Percentiles rank a stretch among this genome's conserved stretches.
These are phyloP conservation scores for Pterophyllum scalare DNA, from an alignment of 2,113 vertebrate species.

Conservation along the genomic window DNA sequence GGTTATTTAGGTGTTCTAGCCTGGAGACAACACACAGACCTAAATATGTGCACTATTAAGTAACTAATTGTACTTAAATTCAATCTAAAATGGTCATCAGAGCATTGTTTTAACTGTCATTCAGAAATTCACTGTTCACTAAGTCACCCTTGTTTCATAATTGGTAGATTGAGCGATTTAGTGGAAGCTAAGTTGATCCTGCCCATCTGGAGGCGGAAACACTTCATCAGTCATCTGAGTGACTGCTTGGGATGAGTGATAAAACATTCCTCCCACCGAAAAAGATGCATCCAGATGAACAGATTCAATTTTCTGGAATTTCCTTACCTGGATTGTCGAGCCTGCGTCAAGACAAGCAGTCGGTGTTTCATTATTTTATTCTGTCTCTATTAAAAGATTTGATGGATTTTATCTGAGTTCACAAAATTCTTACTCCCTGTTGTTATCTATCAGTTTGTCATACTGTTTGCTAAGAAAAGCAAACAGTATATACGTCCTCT, in stretches of 20 bases:
- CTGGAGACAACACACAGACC: too few species aligned
- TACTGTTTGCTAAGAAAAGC: not conserved
- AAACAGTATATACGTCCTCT: not conserved
- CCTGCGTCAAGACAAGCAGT: not conserved
- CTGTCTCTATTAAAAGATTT: not conserved
- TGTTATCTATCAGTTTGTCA: too few species aligned
- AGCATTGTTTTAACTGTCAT: not conserved
- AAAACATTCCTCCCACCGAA: not conserved
- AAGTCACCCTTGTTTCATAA: not conserved
- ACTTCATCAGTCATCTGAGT: not conserved
- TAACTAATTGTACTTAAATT: too few species aligned
- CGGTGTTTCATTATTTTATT: not conserved
- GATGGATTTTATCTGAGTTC: not conserved
- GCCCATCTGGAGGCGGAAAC: not conserved
- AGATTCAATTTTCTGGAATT: not conserved
- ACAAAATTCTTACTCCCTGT: not conserved
- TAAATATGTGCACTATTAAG: too few species aligned
- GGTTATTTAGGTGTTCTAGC: too few species aligned
- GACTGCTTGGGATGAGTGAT: not conserved
- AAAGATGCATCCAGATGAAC: not conserved
- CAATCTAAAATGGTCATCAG: not conserved
- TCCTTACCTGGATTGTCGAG: not conserved
- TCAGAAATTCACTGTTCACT: not conserved
- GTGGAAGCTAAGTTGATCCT: not conserved
- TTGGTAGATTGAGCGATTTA: not conserved